A percentile compares a stretch with the other conserved stretches of the same genome.
phyloP scores from a whole-genome alignment of 2,113 vertebrate species.

The Phocoena sinus region DNA sequence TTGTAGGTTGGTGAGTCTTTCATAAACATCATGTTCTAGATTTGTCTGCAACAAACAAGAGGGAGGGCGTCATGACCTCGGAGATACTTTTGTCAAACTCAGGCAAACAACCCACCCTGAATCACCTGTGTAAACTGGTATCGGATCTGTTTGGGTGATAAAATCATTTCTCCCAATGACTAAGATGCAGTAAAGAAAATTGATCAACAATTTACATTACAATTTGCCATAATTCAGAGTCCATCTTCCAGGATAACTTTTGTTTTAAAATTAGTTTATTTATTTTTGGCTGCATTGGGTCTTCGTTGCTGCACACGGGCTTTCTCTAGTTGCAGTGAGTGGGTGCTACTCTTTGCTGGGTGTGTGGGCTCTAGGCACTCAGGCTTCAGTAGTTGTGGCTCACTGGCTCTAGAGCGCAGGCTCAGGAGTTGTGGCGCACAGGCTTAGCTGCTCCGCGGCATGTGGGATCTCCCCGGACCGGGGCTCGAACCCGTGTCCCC shows the following conservation, averaged over 20 bases:
- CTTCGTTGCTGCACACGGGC: too few relatives aligned
- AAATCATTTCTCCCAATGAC: background rate
- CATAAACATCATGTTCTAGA: conserved; percentile 96
- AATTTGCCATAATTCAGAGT: background rate
- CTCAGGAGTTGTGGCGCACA: too few relatives aligned
- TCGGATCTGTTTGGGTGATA: background rate
- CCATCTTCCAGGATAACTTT: background rate
- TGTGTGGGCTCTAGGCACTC: too few relatives aligned
- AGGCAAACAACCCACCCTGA: background rate
- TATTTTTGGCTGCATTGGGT: too few relatives aligned
- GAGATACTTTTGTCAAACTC: background rate
- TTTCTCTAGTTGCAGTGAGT: too few relatives aligned
- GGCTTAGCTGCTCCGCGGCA: too few relatives aligned
- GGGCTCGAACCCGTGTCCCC: too few relatives aligned
- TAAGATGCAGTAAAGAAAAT: background rate
- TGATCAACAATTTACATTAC: background rate
- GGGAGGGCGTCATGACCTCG: background rate
- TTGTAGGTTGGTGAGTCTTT: conserved; percentile 93
- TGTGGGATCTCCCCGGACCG: too few relatives aligned
- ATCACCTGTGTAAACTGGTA: background rate
- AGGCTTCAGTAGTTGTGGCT: too few relatives aligned
- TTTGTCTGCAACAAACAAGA: conserved; percentile 84
- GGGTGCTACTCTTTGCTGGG: too few relatives aligned
- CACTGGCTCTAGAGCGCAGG: too few relatives aligned
- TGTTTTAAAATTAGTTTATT: too few relatives aligned